Conservation (phyloP, 2,888 invertebrate species). For the Crossocerus cetratus region DNA sequence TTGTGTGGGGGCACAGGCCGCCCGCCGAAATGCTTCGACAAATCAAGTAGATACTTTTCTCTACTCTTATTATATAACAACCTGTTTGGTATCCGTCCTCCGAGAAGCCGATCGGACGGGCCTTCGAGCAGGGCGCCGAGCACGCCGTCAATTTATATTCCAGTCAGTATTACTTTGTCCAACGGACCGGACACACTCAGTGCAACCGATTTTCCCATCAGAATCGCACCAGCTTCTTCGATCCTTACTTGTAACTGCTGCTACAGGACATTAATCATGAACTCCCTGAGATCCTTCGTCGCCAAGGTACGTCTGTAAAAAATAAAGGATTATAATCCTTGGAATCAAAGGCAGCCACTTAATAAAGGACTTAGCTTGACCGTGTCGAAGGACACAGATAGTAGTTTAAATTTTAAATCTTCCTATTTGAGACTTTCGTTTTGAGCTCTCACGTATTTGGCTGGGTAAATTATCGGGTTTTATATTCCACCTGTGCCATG, state of each 20-base stretch:
- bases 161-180: conserved; percentile 29
- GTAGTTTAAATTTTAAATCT: too few species aligned
- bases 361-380: too few species aligned
- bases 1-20: not conserved
- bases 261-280: conserved; percentile 13
- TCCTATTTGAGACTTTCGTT: too few species aligned
- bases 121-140: conserved; percentile 5
- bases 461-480: not conserved
- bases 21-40: not conserved
- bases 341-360: too few species aligned
- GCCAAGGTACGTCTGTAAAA: conserved; percentile 38
- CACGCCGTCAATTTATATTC: conserved; percentile 14
- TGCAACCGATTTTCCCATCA: not conserved
- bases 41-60: not conserved
- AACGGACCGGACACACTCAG: conserved; percentile 12
- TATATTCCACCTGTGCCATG: not conserved
- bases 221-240: not conserved
- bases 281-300: conserved; percentile 21
- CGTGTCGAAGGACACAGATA: too few species aligned
- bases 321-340: too few species aligned
- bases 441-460: too few species aligned
- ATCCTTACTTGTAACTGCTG: not conserved
- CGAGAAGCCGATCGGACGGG: conserved; percentile 9
- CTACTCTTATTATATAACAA: conserved; percentile 32
- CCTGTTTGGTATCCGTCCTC: conserved; percentile 29